Conservation (phyloP, 1,140 invertebrate species). For the Drosophila suzukii region DNA sequence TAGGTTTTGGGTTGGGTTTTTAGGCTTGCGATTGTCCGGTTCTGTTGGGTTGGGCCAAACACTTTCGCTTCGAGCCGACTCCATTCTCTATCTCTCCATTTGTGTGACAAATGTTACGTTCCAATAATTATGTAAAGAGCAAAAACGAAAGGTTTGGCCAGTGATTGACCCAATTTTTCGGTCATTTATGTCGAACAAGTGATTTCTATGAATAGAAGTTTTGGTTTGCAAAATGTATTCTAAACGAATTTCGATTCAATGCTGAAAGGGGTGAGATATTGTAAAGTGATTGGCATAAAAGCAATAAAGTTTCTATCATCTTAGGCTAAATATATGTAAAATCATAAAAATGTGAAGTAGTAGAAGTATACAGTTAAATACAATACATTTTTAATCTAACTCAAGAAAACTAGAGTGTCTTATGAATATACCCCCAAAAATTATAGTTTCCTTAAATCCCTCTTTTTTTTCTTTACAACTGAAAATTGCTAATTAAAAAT, state of each 20-base stretch:
- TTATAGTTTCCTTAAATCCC: neutral
- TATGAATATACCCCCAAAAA: too few species aligned
- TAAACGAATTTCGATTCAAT: slow-evolving; percentile 1
- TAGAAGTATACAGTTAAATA: too few species aligned
- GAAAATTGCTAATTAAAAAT: slow-evolving; percentile 12
- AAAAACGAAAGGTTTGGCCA: slow-evolving; percentile 59
- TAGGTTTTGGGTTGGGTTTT: slow-evolving; percentile 43
- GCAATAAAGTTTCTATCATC: neutral
- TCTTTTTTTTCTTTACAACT: neutral
- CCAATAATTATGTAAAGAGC: slow-evolving; percentile 76
- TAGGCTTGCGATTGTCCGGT: slow-evolving; percentile 33
- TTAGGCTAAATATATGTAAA: neutral
- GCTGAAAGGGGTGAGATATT: slow-evolving; percentile 1
- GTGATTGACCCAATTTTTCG: slow-evolving; percentile 49
- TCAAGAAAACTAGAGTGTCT: too few species aligned
- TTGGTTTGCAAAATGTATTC: slow-evolving; percentile 22
- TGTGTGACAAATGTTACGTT: slow-evolving; percentile 77
- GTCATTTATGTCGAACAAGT: slow-evolving; percentile 47
- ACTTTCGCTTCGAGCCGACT: slow-evolving; percentile 54
- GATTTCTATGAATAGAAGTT: slow-evolving; percentile 36
- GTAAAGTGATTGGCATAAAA: neutral
- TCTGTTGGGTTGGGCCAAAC: slow-evolving; percentile 40
- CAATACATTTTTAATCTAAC: too few species aligned
- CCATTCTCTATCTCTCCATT: slow-evolving; percentile 32
- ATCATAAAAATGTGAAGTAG: too few species aligned